phyloP scores from a whole-genome alignment of 1,140 invertebrate species.

The Eupristina koningsbergeri region DNA sequence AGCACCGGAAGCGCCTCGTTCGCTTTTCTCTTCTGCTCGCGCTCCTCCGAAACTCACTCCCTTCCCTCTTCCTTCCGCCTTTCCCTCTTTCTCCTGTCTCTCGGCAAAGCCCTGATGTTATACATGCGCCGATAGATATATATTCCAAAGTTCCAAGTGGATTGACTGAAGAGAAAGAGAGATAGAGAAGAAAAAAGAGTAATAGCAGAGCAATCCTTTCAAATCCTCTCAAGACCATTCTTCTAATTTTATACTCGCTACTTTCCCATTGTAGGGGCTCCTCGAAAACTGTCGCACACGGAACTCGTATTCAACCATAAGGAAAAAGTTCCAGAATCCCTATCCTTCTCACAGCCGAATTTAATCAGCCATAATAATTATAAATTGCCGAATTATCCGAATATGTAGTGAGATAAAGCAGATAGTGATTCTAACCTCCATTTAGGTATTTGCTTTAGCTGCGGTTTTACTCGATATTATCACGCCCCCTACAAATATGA shows the following conservation, averaged over 20 bases:
- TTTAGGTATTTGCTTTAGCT: not conserved
- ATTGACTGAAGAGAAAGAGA: constrained; percentile 5
- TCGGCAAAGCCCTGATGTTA: not conserved
- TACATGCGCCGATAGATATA: not conserved
- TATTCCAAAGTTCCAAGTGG: not conserved
- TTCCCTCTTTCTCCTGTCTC: not conserved
- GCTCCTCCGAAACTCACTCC: not conserved
- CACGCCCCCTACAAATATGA: constrained; percentile 59
- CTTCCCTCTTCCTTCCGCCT: not conserved
- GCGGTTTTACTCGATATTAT: constrained; percentile 44
- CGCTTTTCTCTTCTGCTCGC: constrained; percentile 3
- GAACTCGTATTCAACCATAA: not conserved
- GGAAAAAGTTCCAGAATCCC: not conserved
- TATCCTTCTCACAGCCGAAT: not conserved
- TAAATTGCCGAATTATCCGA: not conserved
- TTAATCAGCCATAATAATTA: not conserved
- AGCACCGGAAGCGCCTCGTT: constrained; percentile 39
- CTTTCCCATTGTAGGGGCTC: constrained; percentile 7
- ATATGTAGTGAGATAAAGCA: not conserved
- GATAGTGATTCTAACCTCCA: not conserved
- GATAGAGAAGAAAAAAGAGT: not conserved
- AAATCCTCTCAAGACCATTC: constrained; percentile 65
- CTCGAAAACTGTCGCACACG: constrained; percentile 4
- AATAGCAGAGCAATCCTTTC: constrained; percentile 61
- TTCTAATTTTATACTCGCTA: constrained; percentile 64